Evolutionary conservation across 2,888 invertebrate genomes (phyloP).

Genomic region (Rhagophthalmus giganteus): DNA sequence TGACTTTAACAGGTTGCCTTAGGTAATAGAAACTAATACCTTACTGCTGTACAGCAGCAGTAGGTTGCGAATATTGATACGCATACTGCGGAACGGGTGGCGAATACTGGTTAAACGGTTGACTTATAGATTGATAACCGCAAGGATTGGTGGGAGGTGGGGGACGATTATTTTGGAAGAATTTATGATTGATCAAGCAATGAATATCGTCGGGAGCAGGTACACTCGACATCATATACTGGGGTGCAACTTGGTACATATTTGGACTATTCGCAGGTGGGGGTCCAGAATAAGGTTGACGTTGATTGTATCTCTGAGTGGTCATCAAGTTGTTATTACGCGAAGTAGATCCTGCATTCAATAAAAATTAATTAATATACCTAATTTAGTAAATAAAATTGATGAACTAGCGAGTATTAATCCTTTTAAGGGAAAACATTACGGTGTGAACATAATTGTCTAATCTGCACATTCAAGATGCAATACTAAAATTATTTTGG

Average conservation of each 20-base stretch:
- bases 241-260: conserved; percentile 52
- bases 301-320: conserved; percentile 34
- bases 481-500: too few relatives aligned
- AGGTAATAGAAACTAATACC: too few relatives aligned
- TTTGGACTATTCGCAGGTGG: conserved; percentile 46
- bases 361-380: too few relatives aligned
- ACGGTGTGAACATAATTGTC: too few relatives aligned
- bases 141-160: conserved; percentile 61
- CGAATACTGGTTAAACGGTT: conserved; percentile 70
- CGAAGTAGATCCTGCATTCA: conserved; percentile 21
- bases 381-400: too few relatives aligned
- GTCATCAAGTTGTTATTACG: conserved; percentile 42
- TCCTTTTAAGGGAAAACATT: too few relatives aligned
- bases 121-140: conserved; percentile 64
- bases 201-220: conserved; percentile 55
- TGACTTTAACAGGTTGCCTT: too few relatives aligned
- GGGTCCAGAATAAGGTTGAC: conserved; percentile 46
- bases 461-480: too few relatives aligned
- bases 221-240: conserved; percentile 56
- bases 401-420: too few relatives aligned
- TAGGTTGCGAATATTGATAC: conserved; percentile 65
- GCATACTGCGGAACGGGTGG: conserved; percentile 66
- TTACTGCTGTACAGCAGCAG: conserved; percentile 76
- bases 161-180: conserved; percentile 69
- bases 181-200: conserved; percentile 68